A percentile compares a stretch with the other conserved stretches of the same genome.
Evolutionary conservation across 2,113 vertebrate genomes (phyloP).

Genomic region (Hydrochoerus hydrochaeris): DNA sequence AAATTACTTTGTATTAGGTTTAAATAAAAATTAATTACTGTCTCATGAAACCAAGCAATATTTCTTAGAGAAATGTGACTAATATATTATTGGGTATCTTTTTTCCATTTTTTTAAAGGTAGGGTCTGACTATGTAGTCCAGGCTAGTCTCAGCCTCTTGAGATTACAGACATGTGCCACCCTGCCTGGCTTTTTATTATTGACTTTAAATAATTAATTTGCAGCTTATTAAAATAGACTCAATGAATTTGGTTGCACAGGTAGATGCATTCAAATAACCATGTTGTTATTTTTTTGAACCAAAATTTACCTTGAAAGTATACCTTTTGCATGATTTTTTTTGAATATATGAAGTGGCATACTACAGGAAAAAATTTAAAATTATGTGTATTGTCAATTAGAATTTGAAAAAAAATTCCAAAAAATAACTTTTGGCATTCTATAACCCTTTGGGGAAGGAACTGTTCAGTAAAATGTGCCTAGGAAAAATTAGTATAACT

Average conservation of each 20-base stretch:
- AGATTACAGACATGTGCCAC: background rate
- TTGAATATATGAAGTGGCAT: background rate
- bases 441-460: background rate
- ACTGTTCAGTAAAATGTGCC: background rate
- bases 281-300: background rate
- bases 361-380: background rate
- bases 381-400: background rate
- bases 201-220: background rate
- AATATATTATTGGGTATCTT: background rate
- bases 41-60: background rate
- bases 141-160: background rate
- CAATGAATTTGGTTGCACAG: background rate
- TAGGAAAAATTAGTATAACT: background rate
- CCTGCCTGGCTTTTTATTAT: background rate
- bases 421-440: background rate
- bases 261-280: background rate
- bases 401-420: background rate
- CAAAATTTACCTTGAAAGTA: background rate
- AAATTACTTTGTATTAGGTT: background rate
- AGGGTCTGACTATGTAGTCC: background rate
- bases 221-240: background rate
- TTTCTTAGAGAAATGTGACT: background rate
- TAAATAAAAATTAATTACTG: background rate
- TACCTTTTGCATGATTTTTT: background rate
- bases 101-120: background rate